Percentiles rank a stretch among this genome's conserved stretches.
Conservation (phyloP, 2,797 vertebrate species). For the Myotis findleyi region DNA sequence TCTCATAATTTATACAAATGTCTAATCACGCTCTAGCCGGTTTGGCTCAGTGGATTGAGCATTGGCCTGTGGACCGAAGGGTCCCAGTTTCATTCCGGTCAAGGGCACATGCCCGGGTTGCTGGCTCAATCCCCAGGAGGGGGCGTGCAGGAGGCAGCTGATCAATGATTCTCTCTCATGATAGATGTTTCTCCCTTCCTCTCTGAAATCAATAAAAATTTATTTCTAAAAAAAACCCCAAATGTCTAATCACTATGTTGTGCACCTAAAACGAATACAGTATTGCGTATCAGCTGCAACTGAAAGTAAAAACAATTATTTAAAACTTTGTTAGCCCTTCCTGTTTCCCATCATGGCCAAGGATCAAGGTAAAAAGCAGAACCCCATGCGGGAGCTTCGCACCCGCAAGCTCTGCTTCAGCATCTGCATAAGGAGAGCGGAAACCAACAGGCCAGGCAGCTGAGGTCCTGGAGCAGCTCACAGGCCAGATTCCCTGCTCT, state of each 20-base stretch:
- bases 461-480: conserved; percentile 98
- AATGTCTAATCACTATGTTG: background rate
- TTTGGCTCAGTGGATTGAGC: no score
- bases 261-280: background rate
- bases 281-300: background rate
- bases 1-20: background rate
- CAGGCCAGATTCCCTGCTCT: conserved; percentile 97
- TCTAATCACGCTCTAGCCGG: background rate
- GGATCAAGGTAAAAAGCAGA: conserved; percentile 98
- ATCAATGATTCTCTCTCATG: no score
- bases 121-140: no score
- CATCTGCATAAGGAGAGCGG: conserved; percentile 99
- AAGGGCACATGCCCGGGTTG: no score
- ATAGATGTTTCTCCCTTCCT: no score
- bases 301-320: background rate
- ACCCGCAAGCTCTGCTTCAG: conserved; percentile 99
- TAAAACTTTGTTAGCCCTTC: background rate
- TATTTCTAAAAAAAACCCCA: no score
- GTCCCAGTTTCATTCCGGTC: no score
- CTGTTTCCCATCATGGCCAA: conserved; percentile 61
- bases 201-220: no score
- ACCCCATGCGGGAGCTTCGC: conserved; percentile 98
- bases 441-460: conserved; percentile 97
- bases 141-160: no score
- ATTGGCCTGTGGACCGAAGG: no score